phyloP scores from a whole-genome alignment of 2,888 invertebrate genomes.

The Diadegma fenestrale region DNA sequence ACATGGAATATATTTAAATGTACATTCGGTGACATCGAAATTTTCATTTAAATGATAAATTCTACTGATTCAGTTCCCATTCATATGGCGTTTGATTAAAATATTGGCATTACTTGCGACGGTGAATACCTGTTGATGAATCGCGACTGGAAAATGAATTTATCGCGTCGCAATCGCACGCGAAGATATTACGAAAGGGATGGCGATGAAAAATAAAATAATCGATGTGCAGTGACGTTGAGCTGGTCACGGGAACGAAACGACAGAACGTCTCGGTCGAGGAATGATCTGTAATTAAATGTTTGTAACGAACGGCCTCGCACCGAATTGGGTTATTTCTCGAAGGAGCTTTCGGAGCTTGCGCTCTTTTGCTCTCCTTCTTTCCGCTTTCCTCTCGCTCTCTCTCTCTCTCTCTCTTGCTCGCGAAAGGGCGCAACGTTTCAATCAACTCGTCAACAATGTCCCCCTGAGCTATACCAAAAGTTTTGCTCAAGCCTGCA shows the following conservation, averaged over 20 bases:
- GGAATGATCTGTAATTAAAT: conserved; percentile 83
- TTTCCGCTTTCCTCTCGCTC: not conserved
- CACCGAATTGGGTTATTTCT: conserved; percentile 83
- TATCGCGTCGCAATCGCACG: not conserved
- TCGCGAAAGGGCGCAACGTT: conserved; percentile 76
- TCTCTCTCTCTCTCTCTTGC: conserved; percentile 29
- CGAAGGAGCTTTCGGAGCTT: conserved; percentile 70
- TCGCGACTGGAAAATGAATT: conserved; percentile 26
- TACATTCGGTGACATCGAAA: conserved; percentile 12
- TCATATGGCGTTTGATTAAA: not conserved
- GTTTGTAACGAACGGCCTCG: conserved; percentile 80
- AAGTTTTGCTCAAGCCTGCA: conserved; percentile 81
- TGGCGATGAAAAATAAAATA: not conserved
- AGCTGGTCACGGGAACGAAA: not conserved
- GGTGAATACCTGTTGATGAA: conserved; percentile 19
- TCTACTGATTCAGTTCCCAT: not conserved
- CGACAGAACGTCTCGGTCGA: conserved; percentile 50
- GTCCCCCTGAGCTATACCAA: conserved; percentile 83
- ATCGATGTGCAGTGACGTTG: conserved; percentile 1
- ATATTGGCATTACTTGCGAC: conserved; percentile 12
- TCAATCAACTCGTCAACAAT: conserved; percentile 83
- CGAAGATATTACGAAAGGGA: conserved; percentile 10
- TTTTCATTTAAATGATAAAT: conserved; percentile 31
- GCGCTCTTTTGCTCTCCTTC: conserved; percentile 18
- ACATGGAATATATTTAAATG: not conserved